Percentiles rank a stretch among this genome's conserved stretches.
Conservation (phyloP, 2,888 invertebrate genomes). For the Trachelus troglodyta region DNA sequence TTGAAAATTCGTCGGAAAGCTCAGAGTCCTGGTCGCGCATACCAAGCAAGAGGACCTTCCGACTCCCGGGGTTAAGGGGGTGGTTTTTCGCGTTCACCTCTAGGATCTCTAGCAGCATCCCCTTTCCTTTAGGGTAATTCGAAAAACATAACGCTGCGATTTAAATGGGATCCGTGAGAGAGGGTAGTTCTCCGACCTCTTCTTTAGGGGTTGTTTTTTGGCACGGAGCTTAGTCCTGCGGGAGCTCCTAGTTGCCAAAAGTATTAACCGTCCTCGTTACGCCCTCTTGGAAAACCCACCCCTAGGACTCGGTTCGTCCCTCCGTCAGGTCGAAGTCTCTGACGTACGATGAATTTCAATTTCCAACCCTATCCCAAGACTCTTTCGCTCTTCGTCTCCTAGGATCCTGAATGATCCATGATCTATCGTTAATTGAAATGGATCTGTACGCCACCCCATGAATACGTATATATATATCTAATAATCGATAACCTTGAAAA, state of each 20-base stretch:
- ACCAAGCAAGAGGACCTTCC: not conserved
- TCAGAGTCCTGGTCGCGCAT: not conserved
- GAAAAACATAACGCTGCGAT: not conserved
- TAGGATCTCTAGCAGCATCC: not conserved
- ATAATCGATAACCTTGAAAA: not conserved
- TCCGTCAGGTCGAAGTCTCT: constrained; percentile 12
- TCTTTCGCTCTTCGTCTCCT: not conserved
- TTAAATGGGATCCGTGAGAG: not conserved
- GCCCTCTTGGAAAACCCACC: not conserved
- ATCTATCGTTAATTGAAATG: not conserved
- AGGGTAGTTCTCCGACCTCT: not conserved
- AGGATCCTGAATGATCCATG: not conserved
- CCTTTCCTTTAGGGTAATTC: not conserved
- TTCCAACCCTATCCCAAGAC: not conserved
- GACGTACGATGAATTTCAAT: constrained; percentile 27
- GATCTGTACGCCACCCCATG: not conserved
- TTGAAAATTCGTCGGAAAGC: constrained; percentile 7
- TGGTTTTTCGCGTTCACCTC: not conserved
- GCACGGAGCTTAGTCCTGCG: not conserved
- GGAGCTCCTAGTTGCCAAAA: constrained; percentile 19
- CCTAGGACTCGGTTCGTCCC: constrained; percentile 12
- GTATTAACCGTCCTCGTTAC: constrained; percentile 32
- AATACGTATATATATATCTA: not conserved
- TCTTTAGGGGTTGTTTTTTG: not conserved
- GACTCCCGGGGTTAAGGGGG: not conserved